Evolutionary conservation across 2,888 invertebrate genomes (phyloP), one percentile per base, ranked within the genome.

Genomic region (Conistra vaccinii): DNA sequence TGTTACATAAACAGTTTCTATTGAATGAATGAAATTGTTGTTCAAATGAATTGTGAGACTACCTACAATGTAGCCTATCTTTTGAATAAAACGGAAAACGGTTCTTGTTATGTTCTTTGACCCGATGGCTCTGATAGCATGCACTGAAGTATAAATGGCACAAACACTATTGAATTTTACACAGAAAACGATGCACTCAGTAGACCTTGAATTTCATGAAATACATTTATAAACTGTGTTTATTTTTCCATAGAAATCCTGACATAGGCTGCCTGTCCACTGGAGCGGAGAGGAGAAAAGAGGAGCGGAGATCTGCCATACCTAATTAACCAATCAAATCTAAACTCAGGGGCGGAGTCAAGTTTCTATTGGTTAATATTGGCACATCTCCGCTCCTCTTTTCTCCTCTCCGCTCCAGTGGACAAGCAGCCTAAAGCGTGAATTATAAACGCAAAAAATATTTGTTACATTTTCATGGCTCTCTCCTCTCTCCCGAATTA

Each of bases 1-100:
- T 14, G 58, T 63, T 70, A 14, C 39, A 42, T 53, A 71, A 69
- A 57, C 72, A 72, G 55, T 57, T 68, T 62, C 48, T 57, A 69
- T 53, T 20, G 48, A 62, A 69, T 60, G 42, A 80, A 80, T 66
- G 68, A 61, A 66, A 62, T 69, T 81, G 76, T 71, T 68, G 79
- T 65, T 60, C 3, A 51, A 60, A 60, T 17, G 1, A 57, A 75
- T 67, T 75, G 65, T 69, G n/a, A 29, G 26, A 69, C 20, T n/a
- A n/a, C 32, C 32, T 42, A 57, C 68, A 72, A 57, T 66, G 51
- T 35, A 35, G n/a, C n/a, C 17, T 57, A 62, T 39, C 32, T 42
- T 51, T 73, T 67, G 29, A 65, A 65, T 63, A 42, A 51, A 53
- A 45, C 42, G 26, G 45, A 39, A 39, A 60, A 71, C 23, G 9